Conservation (phyloP, 2,113 vertebrate species). For the Tyrannus savana region DNA sequence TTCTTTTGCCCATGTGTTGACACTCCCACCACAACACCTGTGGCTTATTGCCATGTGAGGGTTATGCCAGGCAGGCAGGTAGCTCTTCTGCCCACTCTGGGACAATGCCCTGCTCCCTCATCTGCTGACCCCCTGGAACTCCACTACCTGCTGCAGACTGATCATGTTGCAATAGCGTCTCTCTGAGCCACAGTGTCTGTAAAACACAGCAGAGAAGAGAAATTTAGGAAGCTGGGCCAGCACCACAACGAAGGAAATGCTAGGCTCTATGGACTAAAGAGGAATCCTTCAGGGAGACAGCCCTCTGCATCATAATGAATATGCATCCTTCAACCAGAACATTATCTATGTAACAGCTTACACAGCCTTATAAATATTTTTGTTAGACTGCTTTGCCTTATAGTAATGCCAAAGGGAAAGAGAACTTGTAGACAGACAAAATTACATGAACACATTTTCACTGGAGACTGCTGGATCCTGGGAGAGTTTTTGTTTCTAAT, state of each 20-base stretch:
- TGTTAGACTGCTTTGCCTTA: neutral
- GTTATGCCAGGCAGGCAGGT: neutral
- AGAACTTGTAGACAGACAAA: neutral
- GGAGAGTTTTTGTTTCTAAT: conserved; percentile 36
- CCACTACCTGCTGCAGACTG: neutral
- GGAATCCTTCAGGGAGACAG: conserved; percentile 13
- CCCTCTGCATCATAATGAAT: neutral
- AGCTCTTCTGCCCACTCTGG: neutral
- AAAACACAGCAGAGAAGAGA: neutral
- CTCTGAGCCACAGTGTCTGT: neutral
- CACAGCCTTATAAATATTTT: neutral
- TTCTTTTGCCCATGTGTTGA: neutral
- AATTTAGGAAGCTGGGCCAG: conserved; percentile 3
- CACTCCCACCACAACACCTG: neutral
- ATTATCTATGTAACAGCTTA: neutral
- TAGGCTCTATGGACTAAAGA: neutral
- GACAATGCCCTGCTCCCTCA: neutral
- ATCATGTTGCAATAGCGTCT: neutral
- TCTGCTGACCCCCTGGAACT: neutral
- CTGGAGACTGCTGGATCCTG: conserved; percentile 43
- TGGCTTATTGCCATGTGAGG: neutral
- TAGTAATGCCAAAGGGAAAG: neutral
- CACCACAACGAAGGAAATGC: neutral
- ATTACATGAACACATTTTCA: conserved; percentile 23
- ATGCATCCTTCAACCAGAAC: neutral